A percentile compares a stretch with the other conserved stretches of the same genome.
Evolutionary conservation across 2,113 vertebrate genomes (phyloP).

Genomic region (Atrichornis clamosus): DNA sequence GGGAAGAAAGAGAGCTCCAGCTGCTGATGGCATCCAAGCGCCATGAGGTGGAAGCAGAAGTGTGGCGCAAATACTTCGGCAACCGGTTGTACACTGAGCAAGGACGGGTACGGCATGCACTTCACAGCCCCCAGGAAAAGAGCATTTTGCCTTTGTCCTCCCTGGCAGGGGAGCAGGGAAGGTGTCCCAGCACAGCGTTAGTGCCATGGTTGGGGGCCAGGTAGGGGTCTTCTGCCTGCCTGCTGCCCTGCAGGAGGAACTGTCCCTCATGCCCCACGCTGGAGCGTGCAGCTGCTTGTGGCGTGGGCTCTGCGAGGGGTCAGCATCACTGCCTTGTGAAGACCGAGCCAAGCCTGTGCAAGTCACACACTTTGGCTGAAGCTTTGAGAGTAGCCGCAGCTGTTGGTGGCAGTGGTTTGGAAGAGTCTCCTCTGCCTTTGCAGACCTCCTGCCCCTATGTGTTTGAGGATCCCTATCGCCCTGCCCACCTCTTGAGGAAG

Average conservation of each 20-base stretch:
- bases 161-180: not conserved
- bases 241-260: fast-evolving
- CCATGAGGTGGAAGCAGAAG: not conserved
- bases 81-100: not conserved
- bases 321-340: not conserved
- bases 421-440: not conserved
- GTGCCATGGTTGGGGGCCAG: not conserved
- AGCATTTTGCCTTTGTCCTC: not conserved
- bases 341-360: not conserved
- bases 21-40: not conserved
- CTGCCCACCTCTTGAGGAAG: not conserved
- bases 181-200: not conserved
- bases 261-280: not conserved
- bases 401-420: fast-evolving
- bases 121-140: too few species aligned
- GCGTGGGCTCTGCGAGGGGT: fast-evolving
- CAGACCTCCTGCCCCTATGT: not conserved
- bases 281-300: not conserved
- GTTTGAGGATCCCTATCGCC: not conserved
- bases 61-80: not conserved
- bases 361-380: fast-evolving
- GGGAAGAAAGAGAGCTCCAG: not conserved
- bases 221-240: not conserved
- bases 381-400: too few species aligned
- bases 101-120: not conserved